Evolutionary conservation across 2,797 vertebrate species (phyloP).

Genomic region (Anguilla pacifica): DNA sequence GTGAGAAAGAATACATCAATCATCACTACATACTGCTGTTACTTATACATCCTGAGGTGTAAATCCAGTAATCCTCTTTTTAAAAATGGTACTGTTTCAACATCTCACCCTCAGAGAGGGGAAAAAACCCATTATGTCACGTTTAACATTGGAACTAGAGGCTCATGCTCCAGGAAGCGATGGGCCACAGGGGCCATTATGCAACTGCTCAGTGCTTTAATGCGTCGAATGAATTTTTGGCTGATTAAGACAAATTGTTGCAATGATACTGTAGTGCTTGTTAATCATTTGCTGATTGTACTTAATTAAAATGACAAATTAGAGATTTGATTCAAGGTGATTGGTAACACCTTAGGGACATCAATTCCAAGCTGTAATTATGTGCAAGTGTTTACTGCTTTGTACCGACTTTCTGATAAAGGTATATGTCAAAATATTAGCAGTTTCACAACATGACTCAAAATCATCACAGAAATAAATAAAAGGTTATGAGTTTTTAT

Average conservation of each 20-base stretch:
- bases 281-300: conserved; percentile 12
- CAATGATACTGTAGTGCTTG: background rate
- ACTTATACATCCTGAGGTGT: background rate
- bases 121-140: background rate
- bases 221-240: background rate
- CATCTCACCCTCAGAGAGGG: background rate
- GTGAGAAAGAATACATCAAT: too few species aligned
- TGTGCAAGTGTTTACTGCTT: background rate
- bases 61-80: conserved; percentile 6
- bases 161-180: background rate
- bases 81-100: background rate
- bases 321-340: background rate
- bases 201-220: background rate
- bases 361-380: background rate
- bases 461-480: too few species aligned
- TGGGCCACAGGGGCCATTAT: background rate
- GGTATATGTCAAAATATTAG: too few species aligned
- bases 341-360: background rate
- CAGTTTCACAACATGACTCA: too few species aligned
- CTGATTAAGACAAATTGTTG: background rate
- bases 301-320: conserved; percentile 7
- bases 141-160: background rate
- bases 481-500: too few species aligned
- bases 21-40: too few species aligned
- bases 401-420: too few species aligned